These are phyloP conservation scores for Cuniculus paca DNA, from an alignment of 2,797 vertebrate species.

Conservation along the genomic window DNA sequence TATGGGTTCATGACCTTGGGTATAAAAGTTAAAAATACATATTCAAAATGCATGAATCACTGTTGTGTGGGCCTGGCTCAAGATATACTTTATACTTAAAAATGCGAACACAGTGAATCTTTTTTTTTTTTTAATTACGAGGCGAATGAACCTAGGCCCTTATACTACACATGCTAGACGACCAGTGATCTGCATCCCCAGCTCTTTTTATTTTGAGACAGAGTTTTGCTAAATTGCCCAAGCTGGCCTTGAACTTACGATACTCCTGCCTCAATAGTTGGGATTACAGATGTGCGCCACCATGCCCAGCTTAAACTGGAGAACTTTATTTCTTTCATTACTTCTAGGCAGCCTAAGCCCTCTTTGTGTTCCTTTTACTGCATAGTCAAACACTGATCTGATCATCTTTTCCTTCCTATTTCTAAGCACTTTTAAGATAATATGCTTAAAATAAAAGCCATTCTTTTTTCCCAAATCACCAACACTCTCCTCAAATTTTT, in stretches of 20 bases:
- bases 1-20: neutral
- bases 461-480: neutral
- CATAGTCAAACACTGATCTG: neutral
- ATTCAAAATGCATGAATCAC: neutral
- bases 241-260: neutral
- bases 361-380: slow-evolving; percentile 33
- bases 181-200: neutral
- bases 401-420: slow-evolving; percentile 33
- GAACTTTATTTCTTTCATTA: neutral
- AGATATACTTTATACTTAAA: neutral
- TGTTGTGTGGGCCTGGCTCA: neutral
- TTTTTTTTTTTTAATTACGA: neutral
- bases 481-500: slow-evolving; percentile 18
- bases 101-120: neutral
- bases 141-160: neutral
- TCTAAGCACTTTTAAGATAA: slow-evolving; percentile 38
- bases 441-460: neutral
- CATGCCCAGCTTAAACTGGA: neutral
- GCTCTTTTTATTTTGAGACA: neutral
- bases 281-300: neutral
- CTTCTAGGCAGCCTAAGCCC: slow-evolving; percentile 2
- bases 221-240: neutral
- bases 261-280: neutral
- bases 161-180: neutral
- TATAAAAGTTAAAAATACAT: neutral